phyloP scores from a whole-genome alignment of 2,113 vertebrate species.

The Myotis davidii region DNA sequence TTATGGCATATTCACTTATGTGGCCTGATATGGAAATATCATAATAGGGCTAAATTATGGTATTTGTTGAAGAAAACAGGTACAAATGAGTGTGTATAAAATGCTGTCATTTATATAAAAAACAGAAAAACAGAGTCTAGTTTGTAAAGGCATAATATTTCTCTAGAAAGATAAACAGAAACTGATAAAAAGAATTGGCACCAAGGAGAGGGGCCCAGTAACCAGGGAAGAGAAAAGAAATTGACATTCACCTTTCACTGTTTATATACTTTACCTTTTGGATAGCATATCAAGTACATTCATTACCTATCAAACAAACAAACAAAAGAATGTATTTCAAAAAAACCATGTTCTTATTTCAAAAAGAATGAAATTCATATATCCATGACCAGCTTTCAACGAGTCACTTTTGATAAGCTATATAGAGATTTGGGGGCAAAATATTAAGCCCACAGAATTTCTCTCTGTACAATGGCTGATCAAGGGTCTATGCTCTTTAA shows the following conservation, averaged over 20 bases:
- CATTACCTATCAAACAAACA: background rate
- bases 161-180: background rate
- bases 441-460: background rate
- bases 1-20: background rate
- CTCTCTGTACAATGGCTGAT: background rate
- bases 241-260: background rate
- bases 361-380: background rate
- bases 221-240: background rate
- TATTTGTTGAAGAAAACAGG: background rate
- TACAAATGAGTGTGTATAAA: background rate
- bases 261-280: background rate
- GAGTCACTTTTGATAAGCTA: background rate
- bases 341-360: background rate
- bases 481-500: background rate
- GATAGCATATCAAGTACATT: background rate
- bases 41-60: background rate
- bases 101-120: background rate
- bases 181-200: background rate
- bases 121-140: background rate
- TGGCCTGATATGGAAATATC: background rate
- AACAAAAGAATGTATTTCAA: background rate
- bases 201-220: background rate
- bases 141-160: background rate
- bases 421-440: slow-evolving; percentile 23
- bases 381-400: background rate